phyloP scores from a whole-genome alignment of 2,797 vertebrate genomes.

The Falco berigora region DNA sequence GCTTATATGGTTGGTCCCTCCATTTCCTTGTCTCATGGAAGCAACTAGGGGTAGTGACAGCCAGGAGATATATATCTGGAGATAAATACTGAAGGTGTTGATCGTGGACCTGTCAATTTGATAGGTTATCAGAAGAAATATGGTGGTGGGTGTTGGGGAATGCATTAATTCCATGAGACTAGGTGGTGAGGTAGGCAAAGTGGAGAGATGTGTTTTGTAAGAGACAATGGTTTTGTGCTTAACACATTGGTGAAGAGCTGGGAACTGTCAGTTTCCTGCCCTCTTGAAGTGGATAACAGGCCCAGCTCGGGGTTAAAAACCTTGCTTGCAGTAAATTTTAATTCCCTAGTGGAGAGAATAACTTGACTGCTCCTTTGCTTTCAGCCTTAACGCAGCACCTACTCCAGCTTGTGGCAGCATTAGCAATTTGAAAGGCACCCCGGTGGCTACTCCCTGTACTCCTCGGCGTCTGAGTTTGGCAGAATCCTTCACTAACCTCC shows the following conservation, averaged over 20 bases:
- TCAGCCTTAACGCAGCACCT: slow-evolving; percentile 84
- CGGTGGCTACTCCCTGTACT: slow-evolving; percentile 88
- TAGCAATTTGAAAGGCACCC: slow-evolving; percentile 82
- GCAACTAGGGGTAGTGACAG: background rate
- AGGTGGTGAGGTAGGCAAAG: background rate
- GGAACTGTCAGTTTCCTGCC: background rate
- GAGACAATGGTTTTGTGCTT: background rate
- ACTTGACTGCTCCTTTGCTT: slow-evolving; percentile 24
- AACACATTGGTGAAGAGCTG: background rate
- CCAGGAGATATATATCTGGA: background rate
- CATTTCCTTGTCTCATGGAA: background rate
- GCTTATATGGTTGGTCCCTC: background rate
- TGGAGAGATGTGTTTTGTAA: background rate
- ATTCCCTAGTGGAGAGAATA: background rate
- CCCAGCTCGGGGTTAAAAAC: background rate
- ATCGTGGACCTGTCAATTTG: background rate
- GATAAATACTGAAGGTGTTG: background rate
- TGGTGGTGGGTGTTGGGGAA: background rate
- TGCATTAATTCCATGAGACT: background rate
- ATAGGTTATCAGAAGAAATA: background rate
- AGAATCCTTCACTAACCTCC: slow-evolving; percentile 92
- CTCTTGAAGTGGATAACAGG: background rate
- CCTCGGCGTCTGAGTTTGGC: slow-evolving; percentile 90
- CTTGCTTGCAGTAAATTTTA: background rate
- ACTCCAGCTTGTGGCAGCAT: slow-evolving; percentile 77